Evolutionary conservation across 2,797 vertebrate species (phyloP).

Genomic region (Octomys mimax): DNA sequence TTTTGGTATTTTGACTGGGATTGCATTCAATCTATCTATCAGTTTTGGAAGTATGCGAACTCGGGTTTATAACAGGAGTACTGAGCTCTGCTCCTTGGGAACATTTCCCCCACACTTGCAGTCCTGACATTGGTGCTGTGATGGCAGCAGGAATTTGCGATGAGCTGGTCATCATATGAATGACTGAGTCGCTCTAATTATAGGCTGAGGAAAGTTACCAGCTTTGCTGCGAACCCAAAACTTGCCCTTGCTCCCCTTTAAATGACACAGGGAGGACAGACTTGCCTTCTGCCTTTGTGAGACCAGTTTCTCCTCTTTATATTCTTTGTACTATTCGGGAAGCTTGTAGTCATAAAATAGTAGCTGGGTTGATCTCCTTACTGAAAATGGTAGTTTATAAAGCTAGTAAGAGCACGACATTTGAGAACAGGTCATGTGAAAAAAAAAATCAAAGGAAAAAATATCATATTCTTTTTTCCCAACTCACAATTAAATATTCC

Average conservation of each 20-base stretch:
- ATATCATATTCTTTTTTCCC: background rate
- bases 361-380: background rate
- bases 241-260: background rate
- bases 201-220: background rate
- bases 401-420: background rate
- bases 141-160: slow-evolving; percentile 25
- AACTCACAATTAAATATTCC: background rate
- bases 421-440: background rate
- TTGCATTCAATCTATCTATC: background rate
- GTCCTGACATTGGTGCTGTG: background rate
- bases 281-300: background rate
- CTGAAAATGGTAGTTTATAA: background rate
- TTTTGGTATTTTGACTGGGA: background rate
- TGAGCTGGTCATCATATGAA: background rate
- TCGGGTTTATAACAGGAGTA: background rate
- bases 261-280: background rate
- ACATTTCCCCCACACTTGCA: background rate
- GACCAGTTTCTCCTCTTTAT: background rate
- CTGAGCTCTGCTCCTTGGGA: background rate
- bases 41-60: background rate
- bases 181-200: slow-evolving; percentile 29
- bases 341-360: background rate
- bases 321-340: background rate
- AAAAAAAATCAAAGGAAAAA: background rate
- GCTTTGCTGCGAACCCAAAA: background rate